Conservation (phyloP, 2,797 vertebrate species). For the Yasuhikotakia modesta region DNA sequence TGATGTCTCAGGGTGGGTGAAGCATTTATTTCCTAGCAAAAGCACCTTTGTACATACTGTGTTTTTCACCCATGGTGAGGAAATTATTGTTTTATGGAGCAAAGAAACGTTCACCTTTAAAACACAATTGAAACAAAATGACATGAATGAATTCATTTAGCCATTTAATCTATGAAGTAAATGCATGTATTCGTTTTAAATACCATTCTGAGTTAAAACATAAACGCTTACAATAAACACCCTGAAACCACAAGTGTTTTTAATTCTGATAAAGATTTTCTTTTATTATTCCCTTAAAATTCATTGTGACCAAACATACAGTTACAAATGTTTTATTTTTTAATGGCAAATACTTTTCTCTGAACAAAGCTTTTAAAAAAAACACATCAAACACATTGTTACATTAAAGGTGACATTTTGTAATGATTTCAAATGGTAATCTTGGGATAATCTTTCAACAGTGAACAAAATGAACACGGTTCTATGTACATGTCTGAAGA, state of each 20-base stretch:
- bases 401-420: background rate
- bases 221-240: background rate
- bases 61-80: conserved; percentile 23
- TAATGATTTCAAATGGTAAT: conserved; percentile 13
- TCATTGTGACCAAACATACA: background rate
- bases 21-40: conserved; percentile 36
- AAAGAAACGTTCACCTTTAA: conserved; percentile 14
- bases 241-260: too few species aligned
- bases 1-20: conserved; percentile 23
- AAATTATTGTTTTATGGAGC: conserved; percentile 1
- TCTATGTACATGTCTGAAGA: conserved; percentile 32
- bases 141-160: background rate
- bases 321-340: background rate
- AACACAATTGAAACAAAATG: background rate
- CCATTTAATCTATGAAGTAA: background rate
- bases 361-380: conserved; percentile 16
- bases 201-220: background rate
- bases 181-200: background rate
- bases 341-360: conserved; percentile 29
- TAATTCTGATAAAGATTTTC: background rate
- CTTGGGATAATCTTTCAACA: conserved; percentile 28
- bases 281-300: background rate
- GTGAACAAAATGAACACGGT: background rate
- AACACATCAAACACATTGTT: background rate
- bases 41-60: conserved; percentile 20